Percentiles rank a stretch among this genome's conserved stretches.
phyloP scores from a whole-genome alignment of 2,888 invertebrate species.

The Malthinus seriepunctatus region DNA sequence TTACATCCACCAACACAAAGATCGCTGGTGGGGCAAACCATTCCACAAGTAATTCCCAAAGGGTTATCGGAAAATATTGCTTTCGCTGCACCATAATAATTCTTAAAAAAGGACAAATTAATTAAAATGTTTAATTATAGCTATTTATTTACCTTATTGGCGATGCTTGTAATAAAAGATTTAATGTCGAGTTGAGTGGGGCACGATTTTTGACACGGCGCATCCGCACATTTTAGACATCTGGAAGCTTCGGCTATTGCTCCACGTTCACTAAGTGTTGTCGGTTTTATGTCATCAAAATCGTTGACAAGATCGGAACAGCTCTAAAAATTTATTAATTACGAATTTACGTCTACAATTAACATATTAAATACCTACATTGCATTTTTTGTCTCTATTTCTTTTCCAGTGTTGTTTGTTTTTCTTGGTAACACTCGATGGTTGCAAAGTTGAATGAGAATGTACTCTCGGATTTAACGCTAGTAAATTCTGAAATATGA shows the following conservation, averaged over 20 bases:
- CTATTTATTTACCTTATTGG: slow-evolving; percentile 75
- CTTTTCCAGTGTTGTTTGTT: slow-evolving; percentile 96
- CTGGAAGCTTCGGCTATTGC: slow-evolving; percentile 88
- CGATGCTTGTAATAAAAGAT: slow-evolving; percentile 93
- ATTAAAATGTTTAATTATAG: not conserved
- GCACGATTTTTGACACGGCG: slow-evolving; percentile 98
- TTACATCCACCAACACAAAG: slow-evolving; percentile 98
- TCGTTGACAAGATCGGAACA: slow-evolving; percentile 78
- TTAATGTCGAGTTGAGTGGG: slow-evolving; percentile 98
- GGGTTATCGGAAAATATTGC: slow-evolving; percentile 98
- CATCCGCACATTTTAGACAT: slow-evolving; percentile 92
- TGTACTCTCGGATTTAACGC: slow-evolving; percentile 83
- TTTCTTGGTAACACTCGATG: slow-evolving; percentile 82
- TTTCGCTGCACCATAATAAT: slow-evolving; percentile 97
- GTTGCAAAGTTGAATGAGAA: slow-evolving; percentile 76
- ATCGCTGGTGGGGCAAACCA: slow-evolving; percentile 99
- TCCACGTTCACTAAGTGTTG: slow-evolving; percentile 93
- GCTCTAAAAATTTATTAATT: slow-evolving; percentile 55
- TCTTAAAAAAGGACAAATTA: slow-evolving; percentile 58
- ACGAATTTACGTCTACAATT: slow-evolving; percentile 5
- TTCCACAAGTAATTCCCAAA: slow-evolving; percentile 91
- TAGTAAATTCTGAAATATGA: slow-evolving; percentile 76
- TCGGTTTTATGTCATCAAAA: slow-evolving; percentile 97
- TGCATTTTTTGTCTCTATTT: slow-evolving; percentile 82
- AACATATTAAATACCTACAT: slow-evolving; percentile 61